These are phyloP conservation scores for Volucella inflata DNA, from an alignment of 2,888 invertebrate species.

Conservation along the genomic window DNA sequence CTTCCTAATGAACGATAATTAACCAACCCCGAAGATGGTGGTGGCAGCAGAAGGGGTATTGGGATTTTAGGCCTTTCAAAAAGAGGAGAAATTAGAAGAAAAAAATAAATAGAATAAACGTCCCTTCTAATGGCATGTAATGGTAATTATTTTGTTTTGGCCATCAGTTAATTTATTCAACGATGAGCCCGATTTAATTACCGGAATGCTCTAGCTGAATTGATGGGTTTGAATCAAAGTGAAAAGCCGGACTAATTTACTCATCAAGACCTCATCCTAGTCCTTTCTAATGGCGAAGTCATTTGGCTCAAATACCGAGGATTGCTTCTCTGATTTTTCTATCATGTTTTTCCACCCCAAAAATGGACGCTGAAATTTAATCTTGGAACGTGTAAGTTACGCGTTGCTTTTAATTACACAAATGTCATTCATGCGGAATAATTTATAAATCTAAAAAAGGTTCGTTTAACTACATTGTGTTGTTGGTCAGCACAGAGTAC, in stretches of 20 bases:
- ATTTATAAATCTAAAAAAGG: constrained; percentile 8
- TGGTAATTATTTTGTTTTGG: constrained; percentile 30
- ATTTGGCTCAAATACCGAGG: constrained; percentile 20
- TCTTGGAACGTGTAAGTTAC: neutral
- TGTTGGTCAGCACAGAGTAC: neutral
- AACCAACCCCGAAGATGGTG: constrained; percentile 1
- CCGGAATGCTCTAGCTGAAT: constrained; percentile 35
- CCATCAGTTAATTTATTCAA: constrained; percentile 49
- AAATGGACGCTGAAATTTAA: neutral
- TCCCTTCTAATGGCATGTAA: constrained; percentile 45
- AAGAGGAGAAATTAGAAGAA: neutral
- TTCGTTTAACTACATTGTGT: neutral
- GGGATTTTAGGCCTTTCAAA: neutral
- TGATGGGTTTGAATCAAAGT: constrained; percentile 41
- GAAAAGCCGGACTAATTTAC: constrained; percentile 39
- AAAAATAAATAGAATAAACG: neutral
- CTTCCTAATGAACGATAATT: constrained; percentile 50
- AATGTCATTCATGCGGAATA: constrained; percentile 8
- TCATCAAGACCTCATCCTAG: constrained; percentile 23
- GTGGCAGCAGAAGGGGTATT: constrained; percentile 14
- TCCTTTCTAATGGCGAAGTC: constrained; percentile 25
- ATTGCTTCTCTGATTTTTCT: neutral
- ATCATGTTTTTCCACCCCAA: neutral
- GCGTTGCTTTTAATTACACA: constrained; percentile 33
- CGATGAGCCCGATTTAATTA: constrained; percentile 48